These are phyloP conservation scores for Ephestia elutella DNA, from an alignment of 1,140 invertebrate genomes.

Conservation along the genomic window DNA sequence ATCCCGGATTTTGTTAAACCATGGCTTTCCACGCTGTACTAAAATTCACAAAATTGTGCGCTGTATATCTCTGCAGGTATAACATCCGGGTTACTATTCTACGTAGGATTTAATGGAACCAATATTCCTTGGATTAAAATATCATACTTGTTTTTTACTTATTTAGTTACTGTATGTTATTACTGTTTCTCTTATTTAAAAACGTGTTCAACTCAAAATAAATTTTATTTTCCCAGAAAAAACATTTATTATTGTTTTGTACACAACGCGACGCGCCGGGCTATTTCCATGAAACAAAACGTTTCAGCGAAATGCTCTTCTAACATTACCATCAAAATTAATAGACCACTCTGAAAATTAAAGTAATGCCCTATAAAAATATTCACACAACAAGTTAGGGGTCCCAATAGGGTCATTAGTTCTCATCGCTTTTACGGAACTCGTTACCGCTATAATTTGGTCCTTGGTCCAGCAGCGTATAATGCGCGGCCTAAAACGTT, in stretches of 20 bases:
- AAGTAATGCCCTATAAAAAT: constrained; percentile 56
- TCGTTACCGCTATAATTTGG: constrained; percentile 66
- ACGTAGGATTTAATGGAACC: no score
- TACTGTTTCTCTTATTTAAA: no score
- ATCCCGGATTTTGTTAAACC: constrained; percentile 13
- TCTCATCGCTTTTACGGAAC: constrained; percentile 65
- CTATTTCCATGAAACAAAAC: not conserved
- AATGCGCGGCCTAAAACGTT: constrained; percentile 50
- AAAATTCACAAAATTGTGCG: not conserved
- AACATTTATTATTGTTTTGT: not conserved
- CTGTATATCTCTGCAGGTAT: not conserved
- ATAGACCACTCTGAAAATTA: constrained; percentile 54
- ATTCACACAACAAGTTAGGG: constrained; percentile 56
- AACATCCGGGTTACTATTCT: no score
- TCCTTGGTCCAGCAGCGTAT: constrained; percentile 56
- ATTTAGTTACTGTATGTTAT: no score
- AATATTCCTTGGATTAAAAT: no score
- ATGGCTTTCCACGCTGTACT: not conserved
- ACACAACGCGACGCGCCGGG: not conserved
- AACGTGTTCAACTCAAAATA: no score
- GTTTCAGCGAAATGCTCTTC: constrained; percentile 13
- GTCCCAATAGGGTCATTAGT: constrained; percentile 64
- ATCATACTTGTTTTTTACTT: no score
- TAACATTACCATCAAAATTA: constrained; percentile 54
- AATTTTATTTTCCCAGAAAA: no score